Base-by-base conservation (phyloP, 2,113 vertebrate genomes). In the Eudyptes chrysolophus region DNA sequence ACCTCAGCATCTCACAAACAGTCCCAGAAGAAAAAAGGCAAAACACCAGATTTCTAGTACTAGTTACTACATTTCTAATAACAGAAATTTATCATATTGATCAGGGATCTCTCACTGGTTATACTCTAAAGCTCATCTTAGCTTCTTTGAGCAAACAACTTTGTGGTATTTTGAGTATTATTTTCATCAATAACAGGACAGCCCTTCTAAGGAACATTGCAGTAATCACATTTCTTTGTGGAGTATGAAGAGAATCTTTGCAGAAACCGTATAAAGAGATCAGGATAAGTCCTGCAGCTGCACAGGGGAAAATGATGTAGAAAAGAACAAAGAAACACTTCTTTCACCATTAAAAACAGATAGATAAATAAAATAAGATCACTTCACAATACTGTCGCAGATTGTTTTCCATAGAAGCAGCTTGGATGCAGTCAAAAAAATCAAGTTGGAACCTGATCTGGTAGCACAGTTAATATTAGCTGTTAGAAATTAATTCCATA, bases 301-400 rank as follows among this genome's bases (percentile, higher is more conserved):
- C 69, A 49, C 51, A 38, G 21, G 18, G 44, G 52, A 20, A 44
- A 88, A 29, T 8, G 29, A 14, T 0, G 0, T 1, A 8, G 34
- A 26, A 13, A 16, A 48, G 38, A 19, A 25, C 54, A 54, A 24
- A 74, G 34, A n/a, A 89, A 58, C 13, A 7, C 22, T 48, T 49
- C n/a, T 66, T 24, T 26, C 38, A 15, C 57, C 34, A 26, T 16
- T 30, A 22, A 17, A 48, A 25, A 4, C 16, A 29, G 1, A 3
- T 0, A 57, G 48, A 46, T 6, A 36, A 61, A 70, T 13, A 8
- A 52, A 38, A 20, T 3, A 13, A 72, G 25, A 7, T 11, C 64
- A 16, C 24, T 55, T 46, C 60, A 4, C n/a, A 24, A 0, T 15
- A 2, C 9, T 11, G 13, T 2, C 5, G 0, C 55, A 46, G 81